phyloP scores from a whole-genome alignment of 2,113 vertebrate species.

The Emydura subglobosa region DNA sequence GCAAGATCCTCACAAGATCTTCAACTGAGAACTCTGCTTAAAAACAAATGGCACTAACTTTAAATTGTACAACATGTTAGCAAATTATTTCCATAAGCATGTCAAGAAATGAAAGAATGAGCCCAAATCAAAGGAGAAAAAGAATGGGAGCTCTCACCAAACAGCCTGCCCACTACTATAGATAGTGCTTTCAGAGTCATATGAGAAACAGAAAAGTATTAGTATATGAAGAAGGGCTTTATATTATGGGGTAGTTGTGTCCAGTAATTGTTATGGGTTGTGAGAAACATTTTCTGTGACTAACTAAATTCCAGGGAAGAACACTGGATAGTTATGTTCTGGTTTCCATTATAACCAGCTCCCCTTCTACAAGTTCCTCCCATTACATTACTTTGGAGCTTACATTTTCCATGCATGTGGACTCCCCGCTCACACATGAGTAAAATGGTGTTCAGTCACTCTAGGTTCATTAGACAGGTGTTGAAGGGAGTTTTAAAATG shows the following conservation, averaged over 20 bases:
- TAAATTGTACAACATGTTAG: conserved; percentile 65
- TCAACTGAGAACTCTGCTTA: conserved; percentile 14
- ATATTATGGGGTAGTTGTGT: conserved; percentile 38
- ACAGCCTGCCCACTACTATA: conserved; percentile 48
- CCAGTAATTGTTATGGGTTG: background rate
- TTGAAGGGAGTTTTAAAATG: background rate
- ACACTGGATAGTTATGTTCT: background rate
- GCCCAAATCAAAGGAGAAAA: conserved; percentile 63
- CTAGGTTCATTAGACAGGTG: background rate
- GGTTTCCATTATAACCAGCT: conserved; percentile 41
- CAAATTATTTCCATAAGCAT: conserved; percentile 70
- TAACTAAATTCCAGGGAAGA: conserved; percentile 38
- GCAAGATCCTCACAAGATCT: conserved; percentile 56
- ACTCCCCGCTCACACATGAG: background rate
- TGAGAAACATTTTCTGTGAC: conserved; percentile 29
- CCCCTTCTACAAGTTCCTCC: background rate
- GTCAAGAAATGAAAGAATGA: conserved; percentile 12
- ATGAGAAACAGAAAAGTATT: background rate
- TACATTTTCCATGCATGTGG: background rate
- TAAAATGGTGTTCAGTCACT: background rate
- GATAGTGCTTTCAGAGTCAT: conserved; percentile 46
- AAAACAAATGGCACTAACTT: conserved; percentile 54
- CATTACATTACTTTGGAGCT: background rate
- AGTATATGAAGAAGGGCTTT: background rate
- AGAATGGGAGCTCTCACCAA: conserved; percentile 55